phyloP scores from a whole-genome alignment of 2,888 invertebrate species.

The Eucriotettix oculatus region DNA sequence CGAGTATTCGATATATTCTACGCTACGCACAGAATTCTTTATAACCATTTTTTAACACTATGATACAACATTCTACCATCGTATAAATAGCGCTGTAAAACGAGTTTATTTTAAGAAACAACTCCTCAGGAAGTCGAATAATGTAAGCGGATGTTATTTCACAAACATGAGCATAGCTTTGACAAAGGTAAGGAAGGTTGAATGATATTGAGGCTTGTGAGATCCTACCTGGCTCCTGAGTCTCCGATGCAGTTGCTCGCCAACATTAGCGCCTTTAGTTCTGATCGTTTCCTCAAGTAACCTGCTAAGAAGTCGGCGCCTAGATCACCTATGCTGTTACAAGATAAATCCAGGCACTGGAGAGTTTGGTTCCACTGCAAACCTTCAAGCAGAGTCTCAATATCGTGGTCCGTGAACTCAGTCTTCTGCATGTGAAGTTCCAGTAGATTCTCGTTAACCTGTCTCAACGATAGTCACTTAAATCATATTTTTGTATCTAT shows the following conservation, averaged over 20 bases:
- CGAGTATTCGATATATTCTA: too few relatives aligned
- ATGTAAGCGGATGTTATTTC: too few relatives aligned
- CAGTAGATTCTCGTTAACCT: conserved; percentile 28
- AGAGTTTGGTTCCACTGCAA: conserved; percentile 32
- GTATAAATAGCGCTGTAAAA: too few relatives aligned
- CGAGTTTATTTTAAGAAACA: too few relatives aligned
- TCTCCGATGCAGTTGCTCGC: conserved; percentile 38
- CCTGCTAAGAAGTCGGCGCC: conserved; percentile 35
- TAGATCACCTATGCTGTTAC: conserved; percentile 40
- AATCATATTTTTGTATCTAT: too few relatives aligned
- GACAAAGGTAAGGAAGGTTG: too few relatives aligned
- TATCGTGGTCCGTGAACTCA: conserved; percentile 39
- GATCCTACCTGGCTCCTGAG: conserved; percentile 31
- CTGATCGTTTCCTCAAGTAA: conserved; percentile 34
- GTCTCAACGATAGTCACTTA: background rate
- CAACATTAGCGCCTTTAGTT: conserved; percentile 33
- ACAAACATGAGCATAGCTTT: too few relatives aligned
- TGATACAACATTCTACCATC: too few relatives aligned
- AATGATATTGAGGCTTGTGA: too few relatives aligned
- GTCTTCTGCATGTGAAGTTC: conserved; percentile 43
- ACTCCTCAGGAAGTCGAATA: too few relatives aligned
- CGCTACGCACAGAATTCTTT: too few relatives aligned
- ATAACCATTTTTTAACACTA: too few relatives aligned
- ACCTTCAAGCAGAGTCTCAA: conserved; percentile 36
- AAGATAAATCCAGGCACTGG: conserved; percentile 37